Base-by-base conservation (phyloP, 2,888 invertebrate species). In the Nezara viridula region DNA sequence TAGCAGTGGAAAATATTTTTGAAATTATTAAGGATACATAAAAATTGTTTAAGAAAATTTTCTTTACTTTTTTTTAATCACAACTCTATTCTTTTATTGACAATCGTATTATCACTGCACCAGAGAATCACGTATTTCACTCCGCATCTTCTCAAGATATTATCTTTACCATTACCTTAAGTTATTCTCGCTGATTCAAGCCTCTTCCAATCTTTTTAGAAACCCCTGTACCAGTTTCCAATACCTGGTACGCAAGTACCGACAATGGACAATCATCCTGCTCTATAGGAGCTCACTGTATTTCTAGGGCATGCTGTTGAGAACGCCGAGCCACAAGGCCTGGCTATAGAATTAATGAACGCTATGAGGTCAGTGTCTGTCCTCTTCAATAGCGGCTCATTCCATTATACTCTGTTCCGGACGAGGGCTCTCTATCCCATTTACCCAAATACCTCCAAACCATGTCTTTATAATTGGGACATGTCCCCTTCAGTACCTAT, bases 311-410 rank as follows among this genome's bases (percentile, higher is more conserved):
- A 60, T 9, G 5, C 3, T 3, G 60, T 27, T 60, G 60, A 60
- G 60, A 60, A 27, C n/a, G 60, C 24, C n/a, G n/a, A n/a, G 55
- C 55, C 10, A 60, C 27, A 27, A 60, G 60, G 27, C 32, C 19
- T 6, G 6, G 66, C 32, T 73, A 37, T 32, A 73, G 66, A 73
- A 37, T 21, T 73, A 73, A 73, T 73, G 66, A 37, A 37, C 66
- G 32, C 32, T 73, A 73, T 73, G 66, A 73, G 66, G 66, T 73
- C 66, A 73, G 66, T 73, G 66, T 2, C 27, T 60, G 60, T 12
- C 16, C 14, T n/a, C n/a, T 9, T 73, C 66, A 73, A 73, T 73
- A 73, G 66, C 5, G 32, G 32, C 37, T 37, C 60, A 4, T 19
- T 73, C 66, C 66, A 73, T 73, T 73, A 73, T 73, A 9, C 37